Evolutionary conservation across 2,113 vertebrate species (phyloP).

Genomic region (Ciconia stormi): DNA sequence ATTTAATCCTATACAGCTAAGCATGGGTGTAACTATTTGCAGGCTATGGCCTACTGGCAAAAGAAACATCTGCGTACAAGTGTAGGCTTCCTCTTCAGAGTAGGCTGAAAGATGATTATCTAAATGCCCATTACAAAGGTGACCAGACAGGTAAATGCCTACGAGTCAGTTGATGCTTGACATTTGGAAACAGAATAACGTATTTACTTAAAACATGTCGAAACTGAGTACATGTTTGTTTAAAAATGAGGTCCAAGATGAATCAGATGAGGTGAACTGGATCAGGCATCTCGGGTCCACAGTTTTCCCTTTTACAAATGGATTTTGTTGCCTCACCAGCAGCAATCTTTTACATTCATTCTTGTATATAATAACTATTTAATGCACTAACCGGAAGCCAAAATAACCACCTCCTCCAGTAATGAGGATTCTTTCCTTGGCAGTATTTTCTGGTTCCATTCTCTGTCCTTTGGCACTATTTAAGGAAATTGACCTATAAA

Average conservation of each 20-base stretch:
- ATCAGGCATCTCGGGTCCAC: not conserved
- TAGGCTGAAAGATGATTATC: not conserved
- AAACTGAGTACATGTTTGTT: not conserved
- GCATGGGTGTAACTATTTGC: rapidly evolving
- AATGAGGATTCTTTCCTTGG: constrained; percentile 74
- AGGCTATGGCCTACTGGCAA: not conserved
- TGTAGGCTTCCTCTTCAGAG: not conserved
- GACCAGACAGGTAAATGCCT: not conserved
- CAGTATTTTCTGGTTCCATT: constrained; percentile 41
- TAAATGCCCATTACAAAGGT: not conserved
- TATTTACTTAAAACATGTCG: not conserved
- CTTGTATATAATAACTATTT: not conserved
- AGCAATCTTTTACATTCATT: not conserved
- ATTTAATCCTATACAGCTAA: not conserved
- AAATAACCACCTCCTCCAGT: constrained; percentile 93
- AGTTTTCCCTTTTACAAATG: not conserved
- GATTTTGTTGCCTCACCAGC: not conserved
- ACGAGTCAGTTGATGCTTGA: not conserved
- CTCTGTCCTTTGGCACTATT: not conserved
- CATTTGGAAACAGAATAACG: not conserved
- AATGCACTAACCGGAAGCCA: constrained; percentile 86
- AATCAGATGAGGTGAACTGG: too few relatives aligned
- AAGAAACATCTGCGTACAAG: not conserved
- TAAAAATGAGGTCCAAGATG: not conserved
- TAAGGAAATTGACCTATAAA: not conserved